Percentiles rank a stretch among this genome's conserved stretches.
Evolutionary conservation across 2,888 invertebrate species (phyloP).

Genomic region (Lagria hirta): DNA sequence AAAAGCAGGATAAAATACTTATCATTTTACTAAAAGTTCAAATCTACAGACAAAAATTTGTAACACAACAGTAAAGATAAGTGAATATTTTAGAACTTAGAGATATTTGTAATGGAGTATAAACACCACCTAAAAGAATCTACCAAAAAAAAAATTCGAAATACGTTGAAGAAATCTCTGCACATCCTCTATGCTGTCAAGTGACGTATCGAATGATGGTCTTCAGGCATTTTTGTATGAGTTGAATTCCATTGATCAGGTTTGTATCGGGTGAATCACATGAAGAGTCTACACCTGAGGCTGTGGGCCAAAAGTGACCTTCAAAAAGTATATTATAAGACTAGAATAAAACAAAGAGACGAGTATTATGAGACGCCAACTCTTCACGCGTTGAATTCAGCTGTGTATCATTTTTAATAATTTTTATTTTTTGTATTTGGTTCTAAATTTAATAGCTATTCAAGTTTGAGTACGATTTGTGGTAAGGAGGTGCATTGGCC

Average conservation of each 20-base stretch:
- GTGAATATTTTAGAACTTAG: too few species aligned
- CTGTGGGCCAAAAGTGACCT: slow-evolving; percentile 51
- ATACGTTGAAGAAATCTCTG: too few species aligned
- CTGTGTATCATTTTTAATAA: slow-evolving; percentile 4
- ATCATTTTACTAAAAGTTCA: too few species aligned
- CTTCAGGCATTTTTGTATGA: neutral
- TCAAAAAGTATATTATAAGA: slow-evolving; percentile 45
- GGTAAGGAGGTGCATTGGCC: slow-evolving; percentile 11
- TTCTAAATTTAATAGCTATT: slow-evolving; percentile 3
- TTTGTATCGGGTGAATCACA: slow-evolving; percentile 37
- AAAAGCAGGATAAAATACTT: too few species aligned
- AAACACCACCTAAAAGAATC: too few species aligned
- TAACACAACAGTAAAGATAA: too few species aligned
- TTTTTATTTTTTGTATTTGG: neutral
- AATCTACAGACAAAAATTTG: too few species aligned
- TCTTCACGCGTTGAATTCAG: slow-evolving; percentile 3
- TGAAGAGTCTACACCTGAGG: slow-evolving; percentile 38
- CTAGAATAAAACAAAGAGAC: slow-evolving; percentile 40
- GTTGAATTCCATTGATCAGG: slow-evolving; percentile 46
- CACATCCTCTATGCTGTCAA: too few species aligned
- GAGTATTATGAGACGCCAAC: slow-evolving; percentile 2
- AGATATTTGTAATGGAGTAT: too few species aligned
- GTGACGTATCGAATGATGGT: neutral
- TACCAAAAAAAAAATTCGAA: too few species aligned
- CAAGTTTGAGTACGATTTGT: slow-evolving; percentile 11